Conservation (phyloP, 1,140 invertebrate genomes). For the Trichonephila inaurata region DNA sequence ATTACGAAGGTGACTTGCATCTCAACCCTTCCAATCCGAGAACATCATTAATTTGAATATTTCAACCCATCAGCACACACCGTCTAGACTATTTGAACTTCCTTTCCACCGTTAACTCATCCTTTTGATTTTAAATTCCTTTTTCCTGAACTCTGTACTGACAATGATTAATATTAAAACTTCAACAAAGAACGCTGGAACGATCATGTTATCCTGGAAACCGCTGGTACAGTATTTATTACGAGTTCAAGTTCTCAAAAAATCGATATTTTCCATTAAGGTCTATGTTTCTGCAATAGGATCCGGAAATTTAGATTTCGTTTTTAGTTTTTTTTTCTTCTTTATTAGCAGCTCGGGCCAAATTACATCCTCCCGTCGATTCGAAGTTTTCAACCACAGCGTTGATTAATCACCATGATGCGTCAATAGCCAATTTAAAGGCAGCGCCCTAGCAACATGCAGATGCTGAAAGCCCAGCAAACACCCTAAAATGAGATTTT, state of each 20-base stretch:
- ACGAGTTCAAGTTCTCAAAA: constrained; percentile 38
- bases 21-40: neutral
- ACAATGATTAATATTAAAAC: constrained; percentile 8
- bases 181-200: neutral
- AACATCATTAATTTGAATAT: constrained; percentile 9
- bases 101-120: neutral
- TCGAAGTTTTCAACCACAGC: constrained; percentile 12
- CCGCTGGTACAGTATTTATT: constrained; percentile 23
- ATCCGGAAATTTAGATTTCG: constrained; percentile 40
- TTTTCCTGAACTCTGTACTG: neutral
- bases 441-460: neutral
- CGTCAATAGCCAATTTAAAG: constrained; percentile 51
- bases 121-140: neutral
- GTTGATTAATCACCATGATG: constrained; percentile 52
- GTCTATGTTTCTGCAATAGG: constrained; percentile 6
- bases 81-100: neutral
- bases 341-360: neutral
- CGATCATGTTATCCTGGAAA: neutral
- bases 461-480: neutral
- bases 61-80: neutral
- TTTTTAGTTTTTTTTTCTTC: neutral
- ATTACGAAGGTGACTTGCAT: neutral
- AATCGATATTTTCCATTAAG: constrained; percentile 63
- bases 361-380: constrained; percentile 28
- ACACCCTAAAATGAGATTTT: constrained; percentile 40